These are phyloP conservation scores for Stenotaenia linearis DNA, from an alignment of 2,888 invertebrate species.

Conservation along the genomic window DNA sequence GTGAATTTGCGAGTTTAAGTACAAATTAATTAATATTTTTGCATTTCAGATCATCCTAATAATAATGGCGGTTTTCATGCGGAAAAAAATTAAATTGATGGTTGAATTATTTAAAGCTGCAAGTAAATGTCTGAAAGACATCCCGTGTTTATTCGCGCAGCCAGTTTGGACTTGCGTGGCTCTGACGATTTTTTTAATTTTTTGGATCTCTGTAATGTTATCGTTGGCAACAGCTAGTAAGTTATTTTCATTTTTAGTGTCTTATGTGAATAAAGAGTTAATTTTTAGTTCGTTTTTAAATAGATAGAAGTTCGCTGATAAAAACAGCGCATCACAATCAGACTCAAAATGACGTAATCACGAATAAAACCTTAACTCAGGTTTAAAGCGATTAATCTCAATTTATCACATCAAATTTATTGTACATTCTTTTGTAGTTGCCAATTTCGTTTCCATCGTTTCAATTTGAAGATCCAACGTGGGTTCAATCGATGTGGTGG, in stretches of 20 bases:
- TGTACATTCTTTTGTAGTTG: not conserved
- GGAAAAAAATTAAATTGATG: conserved; percentile 74
- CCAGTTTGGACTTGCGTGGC: conserved; percentile 64
- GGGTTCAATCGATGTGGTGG: conserved; percentile 92
- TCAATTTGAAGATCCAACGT: conserved; percentile 48
- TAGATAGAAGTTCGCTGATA: conserved; percentile 30
- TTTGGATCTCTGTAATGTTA: conserved; percentile 81
- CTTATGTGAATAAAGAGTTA: not conserved
- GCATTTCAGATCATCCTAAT: not conserved
- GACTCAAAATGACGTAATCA: not conserved
- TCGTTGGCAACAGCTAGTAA: conserved; percentile 79
- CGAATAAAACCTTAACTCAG: conserved; percentile 56
- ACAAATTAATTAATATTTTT: not conserved
- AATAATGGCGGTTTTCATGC: conserved; percentile 49
- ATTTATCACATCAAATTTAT: too few relatives aligned
- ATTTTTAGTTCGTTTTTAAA: not conserved
- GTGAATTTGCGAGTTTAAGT: not conserved
- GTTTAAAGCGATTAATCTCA: too few relatives aligned
- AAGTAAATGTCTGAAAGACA: conserved; percentile 73
- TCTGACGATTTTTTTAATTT: conserved; percentile 69
- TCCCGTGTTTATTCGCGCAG: conserved; percentile 79
- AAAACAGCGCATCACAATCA: not conserved
- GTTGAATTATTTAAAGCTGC: conserved; percentile 84
- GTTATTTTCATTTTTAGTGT: too few relatives aligned
- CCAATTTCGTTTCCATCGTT: not conserved